Conservation (phyloP, 2,888 invertebrate genomes). For the Ophonus ardosiacus region DNA sequence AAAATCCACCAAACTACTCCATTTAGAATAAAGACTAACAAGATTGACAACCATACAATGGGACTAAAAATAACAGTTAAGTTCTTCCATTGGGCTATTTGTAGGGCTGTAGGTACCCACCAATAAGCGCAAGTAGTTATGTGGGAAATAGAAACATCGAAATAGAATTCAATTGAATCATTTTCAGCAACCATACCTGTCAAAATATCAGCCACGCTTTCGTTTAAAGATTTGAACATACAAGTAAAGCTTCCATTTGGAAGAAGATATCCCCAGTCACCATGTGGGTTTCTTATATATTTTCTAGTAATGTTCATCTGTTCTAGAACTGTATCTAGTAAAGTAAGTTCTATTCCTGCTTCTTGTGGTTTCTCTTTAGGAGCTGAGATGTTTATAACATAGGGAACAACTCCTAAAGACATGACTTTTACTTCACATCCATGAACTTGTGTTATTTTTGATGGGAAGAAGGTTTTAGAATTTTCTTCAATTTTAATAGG, state of each 20-base stretch:
- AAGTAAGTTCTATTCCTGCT: constrained; percentile 37
- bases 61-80: constrained; percentile 18
- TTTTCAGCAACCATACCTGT: background rate
- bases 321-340: background rate
- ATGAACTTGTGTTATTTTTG: constrained; percentile 5
- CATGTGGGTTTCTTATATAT: constrained; percentile 1
- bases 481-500: constrained; percentile 7
- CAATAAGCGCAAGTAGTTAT: background rate
- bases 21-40: constrained; percentile 27
- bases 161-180: background rate
- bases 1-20: constrained; percentile 40
- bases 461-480: background rate
- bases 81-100: constrained; percentile 46
- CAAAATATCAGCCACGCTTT: constrained; percentile 12
- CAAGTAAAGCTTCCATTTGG: constrained; percentile 19
- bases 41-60: constrained; percentile 45
- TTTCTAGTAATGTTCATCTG: background rate
- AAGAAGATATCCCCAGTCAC: background rate
- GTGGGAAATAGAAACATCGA: constrained; percentile 14
- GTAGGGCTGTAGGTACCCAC: constrained; percentile 24
- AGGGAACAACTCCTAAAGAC: constrained; percentile 1
- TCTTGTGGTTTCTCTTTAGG: background rate
- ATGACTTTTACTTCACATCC: constrained; percentile 10
- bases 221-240: constrained; percentile 13
- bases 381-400: constrained; percentile 5